Evolutionary conservation across 1,140 invertebrate species (phyloP).

Genomic region (Trachymyrmex septentrionalis): DNA sequence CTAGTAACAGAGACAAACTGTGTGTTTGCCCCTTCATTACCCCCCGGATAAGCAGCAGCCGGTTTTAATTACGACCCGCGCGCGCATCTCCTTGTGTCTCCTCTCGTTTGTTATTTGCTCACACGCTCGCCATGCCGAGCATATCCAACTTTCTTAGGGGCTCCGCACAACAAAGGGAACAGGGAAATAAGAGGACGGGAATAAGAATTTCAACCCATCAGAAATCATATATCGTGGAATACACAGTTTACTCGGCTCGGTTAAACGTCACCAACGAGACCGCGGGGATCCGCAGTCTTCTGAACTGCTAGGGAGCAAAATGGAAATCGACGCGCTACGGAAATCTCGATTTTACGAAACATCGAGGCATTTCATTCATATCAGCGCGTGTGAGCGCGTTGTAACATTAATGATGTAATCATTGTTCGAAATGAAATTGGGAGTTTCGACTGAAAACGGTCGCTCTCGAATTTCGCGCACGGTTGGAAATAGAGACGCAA

Average conservation of each 20-base stretch:
- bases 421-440: slow-evolving; percentile 22
- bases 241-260: slow-evolving; percentile 70
- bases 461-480: slow-evolving; percentile 19
- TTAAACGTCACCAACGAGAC: slow-evolving; percentile 80
- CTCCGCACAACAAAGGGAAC: no score
- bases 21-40: slow-evolving; percentile 85
- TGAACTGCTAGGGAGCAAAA: neutral
- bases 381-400: neutral
- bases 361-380: neutral
- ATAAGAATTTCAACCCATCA: no score
- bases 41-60: slow-evolving; percentile 84
- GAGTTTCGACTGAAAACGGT: neutral
- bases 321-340: neutral
- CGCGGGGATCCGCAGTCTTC: slow-evolving; percentile 54
- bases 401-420: neutral
- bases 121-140: slow-evolving; percentile 75
- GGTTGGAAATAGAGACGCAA: slow-evolving; percentile 17
- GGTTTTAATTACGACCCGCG: slow-evolving; percentile 85
- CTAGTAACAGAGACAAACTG: slow-evolving; percentile 85
- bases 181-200: no score
- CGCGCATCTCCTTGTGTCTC: slow-evolving; percentile 81
- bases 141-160: slow-evolving; percentile 81
- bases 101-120: slow-evolving; percentile 85
- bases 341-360: neutral
- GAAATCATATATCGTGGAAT: no score